These are phyloP conservation scores for Epizoanthus ramosus DNA, from an alignment of 92 coral and sea anemone genomes.

Conservation along the genomic window DNA sequence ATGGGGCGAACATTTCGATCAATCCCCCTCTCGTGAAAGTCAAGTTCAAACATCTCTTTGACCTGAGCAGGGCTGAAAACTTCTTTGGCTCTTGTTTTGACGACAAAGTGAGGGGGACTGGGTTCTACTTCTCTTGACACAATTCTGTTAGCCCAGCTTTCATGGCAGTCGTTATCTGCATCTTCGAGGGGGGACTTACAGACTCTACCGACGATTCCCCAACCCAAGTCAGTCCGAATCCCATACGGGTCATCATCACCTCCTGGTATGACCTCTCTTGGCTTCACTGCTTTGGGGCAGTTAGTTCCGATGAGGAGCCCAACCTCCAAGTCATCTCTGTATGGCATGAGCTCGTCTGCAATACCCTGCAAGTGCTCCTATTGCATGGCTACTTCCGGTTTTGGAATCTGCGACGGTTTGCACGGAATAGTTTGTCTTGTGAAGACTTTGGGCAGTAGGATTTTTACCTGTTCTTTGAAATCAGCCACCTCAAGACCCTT, in stretches of 20 bases:
- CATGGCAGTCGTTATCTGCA: not conserved
- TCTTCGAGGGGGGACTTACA: constrained; percentile 28
- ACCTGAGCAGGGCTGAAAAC: constrained; percentile 55
- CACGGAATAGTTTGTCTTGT: constrained; percentile 50
- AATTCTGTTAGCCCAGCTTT: constrained; percentile 37
- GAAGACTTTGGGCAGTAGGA: constrained; percentile 48
- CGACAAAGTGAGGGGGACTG: constrained; percentile 19
- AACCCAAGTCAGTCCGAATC: constrained; percentile 56
- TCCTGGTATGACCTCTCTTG: constrained; percentile 59
- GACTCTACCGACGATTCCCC: constrained; percentile 65
- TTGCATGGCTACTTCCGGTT: constrained; percentile 56
- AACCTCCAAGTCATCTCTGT: constrained; percentile 50
- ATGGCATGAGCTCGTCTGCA: constrained; percentile 53
- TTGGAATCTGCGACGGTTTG: constrained; percentile 58
- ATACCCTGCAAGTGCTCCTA: constrained; percentile 56
- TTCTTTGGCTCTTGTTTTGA: constrained; percentile 46
- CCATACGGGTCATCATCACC: constrained; percentile 56
- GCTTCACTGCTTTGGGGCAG: constrained; percentile 67
- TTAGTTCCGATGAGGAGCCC: constrained; percentile 57
- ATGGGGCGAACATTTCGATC: not conserved
- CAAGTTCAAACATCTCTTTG: constrained; percentile 36
- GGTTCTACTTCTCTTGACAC: not conserved
- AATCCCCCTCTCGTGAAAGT: not conserved
- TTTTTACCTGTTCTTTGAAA: constrained; percentile 22
- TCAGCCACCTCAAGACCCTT: constrained; percentile 49